Evolutionary conservation across 2,888 invertebrate species (phyloP).

Genomic region (Drosophila meridiana): DNA sequence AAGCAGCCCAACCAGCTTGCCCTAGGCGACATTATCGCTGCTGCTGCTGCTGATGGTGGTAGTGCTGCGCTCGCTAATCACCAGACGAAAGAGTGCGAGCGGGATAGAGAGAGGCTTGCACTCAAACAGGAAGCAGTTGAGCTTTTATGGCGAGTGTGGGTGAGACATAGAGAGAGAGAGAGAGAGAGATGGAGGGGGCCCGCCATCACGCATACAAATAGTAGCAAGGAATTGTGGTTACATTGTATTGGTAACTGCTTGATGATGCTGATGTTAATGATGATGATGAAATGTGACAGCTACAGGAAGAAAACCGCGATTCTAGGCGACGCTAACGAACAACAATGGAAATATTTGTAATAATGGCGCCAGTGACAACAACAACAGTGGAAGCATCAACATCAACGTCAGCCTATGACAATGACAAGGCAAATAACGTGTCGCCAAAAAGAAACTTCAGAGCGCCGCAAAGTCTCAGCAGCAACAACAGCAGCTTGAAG

Average conservation of each 20-base stretch:
- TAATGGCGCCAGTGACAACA: constrained; percentile 67
- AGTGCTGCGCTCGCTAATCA: constrained; percentile 58
- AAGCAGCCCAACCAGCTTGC: constrained; percentile 4
- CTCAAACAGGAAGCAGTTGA: constrained; percentile 45
- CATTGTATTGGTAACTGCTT: constrained; percentile 48
- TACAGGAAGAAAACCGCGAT: constrained; percentile 59
- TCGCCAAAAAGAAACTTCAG: constrained; percentile 49
- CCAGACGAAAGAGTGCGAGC: constrained; percentile 25
- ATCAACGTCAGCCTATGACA: constrained; percentile 65
- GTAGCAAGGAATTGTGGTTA: constrained; percentile 33
- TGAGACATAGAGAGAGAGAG: not conserved
- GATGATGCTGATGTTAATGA: constrained; percentile 17
- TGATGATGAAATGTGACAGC: constrained; percentile 66
- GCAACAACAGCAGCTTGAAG: constrained; percentile 12
- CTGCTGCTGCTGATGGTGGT: constrained; percentile 42
- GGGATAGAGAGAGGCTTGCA: constrained; percentile 30
- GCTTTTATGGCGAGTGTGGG: constrained; percentile 13
- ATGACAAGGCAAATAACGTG: constrained; percentile 69
- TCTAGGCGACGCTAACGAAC: constrained; percentile 58
- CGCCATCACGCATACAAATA: constrained; percentile 17
- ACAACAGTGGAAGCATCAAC: constrained; percentile 38
- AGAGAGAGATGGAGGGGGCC: too few relatives aligned
- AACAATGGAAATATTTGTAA: constrained; percentile 64
- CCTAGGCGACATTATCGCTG: constrained; percentile 42
- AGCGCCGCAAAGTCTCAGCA: constrained; percentile 32